Evolutionary conservation across 37 sponge, comb jelly and placozoan genomes (phyloP).

Genomic region (Tethya wilhelma): DNA sequence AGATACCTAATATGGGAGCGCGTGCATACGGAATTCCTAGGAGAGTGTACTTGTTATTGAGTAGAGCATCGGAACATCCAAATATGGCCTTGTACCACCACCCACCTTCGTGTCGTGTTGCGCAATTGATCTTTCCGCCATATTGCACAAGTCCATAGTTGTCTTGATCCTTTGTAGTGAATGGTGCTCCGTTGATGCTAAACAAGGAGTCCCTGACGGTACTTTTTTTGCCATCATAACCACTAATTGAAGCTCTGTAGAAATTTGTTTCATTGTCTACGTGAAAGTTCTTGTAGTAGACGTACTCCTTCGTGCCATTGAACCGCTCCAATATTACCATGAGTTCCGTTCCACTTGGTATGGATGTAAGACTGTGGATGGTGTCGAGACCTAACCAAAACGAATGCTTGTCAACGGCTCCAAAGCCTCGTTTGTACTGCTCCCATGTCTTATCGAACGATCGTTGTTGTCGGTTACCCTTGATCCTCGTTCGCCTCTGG

Average conservation of each 20-base stretch:
- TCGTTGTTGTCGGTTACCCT: too few species aligned
- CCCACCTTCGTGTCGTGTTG: conserved; percentile 8
- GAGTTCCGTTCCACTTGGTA: conserved; percentile 5
- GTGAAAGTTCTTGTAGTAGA: conserved; percentile 18
- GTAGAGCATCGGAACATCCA: too few species aligned
- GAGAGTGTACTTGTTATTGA: too few species aligned
- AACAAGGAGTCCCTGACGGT: conserved; percentile 1
- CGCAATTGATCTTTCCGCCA: neutral
- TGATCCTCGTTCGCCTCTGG: conserved; percentile 13
- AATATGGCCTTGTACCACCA: conserved; percentile 28
- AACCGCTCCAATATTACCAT: conserved; percentile 23
- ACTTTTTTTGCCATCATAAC: conserved; percentile 8
- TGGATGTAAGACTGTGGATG: conserved; percentile 9
- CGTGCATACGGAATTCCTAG: neutral
- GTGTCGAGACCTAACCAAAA: conserved; percentile 61
- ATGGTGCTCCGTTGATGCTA: neutral
- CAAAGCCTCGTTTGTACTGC: conserved; percentile 47
- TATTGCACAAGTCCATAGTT: neutral
- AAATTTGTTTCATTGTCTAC: conserved; percentile 2
- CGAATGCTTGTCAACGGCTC: conserved; percentile 12
- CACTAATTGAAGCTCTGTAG: conserved; percentile 8
- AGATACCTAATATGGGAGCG: neutral
- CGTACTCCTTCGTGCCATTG: conserved; percentile 33
- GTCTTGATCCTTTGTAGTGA: conserved; percentile 15
- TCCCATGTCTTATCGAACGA: conserved; percentile 17